phyloP scores from a whole-genome alignment of 2,888 invertebrate species.

The Pherbina coryleti region DNA sequence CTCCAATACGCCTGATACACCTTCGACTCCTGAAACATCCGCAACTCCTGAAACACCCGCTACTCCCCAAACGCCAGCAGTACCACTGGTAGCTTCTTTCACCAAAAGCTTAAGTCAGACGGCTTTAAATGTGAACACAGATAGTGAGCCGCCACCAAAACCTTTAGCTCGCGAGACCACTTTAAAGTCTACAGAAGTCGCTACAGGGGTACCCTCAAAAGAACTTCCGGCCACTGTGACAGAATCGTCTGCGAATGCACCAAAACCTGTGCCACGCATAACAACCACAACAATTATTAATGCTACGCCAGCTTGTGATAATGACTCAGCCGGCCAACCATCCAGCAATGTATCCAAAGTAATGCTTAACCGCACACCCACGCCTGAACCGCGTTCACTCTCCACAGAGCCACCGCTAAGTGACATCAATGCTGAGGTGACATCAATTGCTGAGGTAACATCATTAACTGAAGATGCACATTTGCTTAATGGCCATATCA shows the following conservation, averaged over 20 bases:
- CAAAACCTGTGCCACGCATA: slow-evolving; percentile 61
- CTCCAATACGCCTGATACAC: slow-evolving; percentile 53
- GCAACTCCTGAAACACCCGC: not conserved
- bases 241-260: slow-evolving; percentile 39
- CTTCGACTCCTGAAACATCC: slow-evolving; percentile 9
- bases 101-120: no score
- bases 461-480: not conserved
- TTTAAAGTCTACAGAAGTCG: slow-evolving; percentile 27
- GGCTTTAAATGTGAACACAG: not conserved
- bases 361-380: slow-evolving; percentile 63
- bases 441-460: not conserved
- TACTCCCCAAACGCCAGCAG: not conserved
- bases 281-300: slow-evolving; percentile 52
- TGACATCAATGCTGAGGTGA: not conserved
- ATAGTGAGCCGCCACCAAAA: slow-evolving; percentile 3
- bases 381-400: slow-evolving; percentile 60
- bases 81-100: slow-evolving; percentile 33
- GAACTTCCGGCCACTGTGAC: not conserved
- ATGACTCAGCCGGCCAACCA: slow-evolving; percentile 40
- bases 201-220: not conserved
- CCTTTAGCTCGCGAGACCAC: slow-evolving; percentile 21
- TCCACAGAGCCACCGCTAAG: slow-evolving; percentile 49
- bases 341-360: slow-evolving; percentile 62
- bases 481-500: not conserved
- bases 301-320: slow-evolving; percentile 21